These are phyloP conservation scores for Dryas iulia DNA, from an alignment of 1,140 invertebrate species.

Conservation along the genomic window DNA sequence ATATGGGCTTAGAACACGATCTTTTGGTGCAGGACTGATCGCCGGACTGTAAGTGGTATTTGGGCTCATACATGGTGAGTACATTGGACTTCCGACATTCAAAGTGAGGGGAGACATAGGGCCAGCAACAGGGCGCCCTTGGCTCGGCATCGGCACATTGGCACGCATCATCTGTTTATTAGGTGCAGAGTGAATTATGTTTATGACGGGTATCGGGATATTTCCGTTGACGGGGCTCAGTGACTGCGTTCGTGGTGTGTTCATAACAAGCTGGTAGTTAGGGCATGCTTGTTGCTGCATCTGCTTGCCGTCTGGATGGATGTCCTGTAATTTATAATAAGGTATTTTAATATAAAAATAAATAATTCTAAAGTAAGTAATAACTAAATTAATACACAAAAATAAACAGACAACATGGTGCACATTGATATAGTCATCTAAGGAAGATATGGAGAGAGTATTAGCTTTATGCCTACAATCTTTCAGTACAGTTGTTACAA, in stretches of 20 bases:
- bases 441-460: constrained; percentile 26
- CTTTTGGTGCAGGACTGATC: constrained; percentile 59
- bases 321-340: constrained; percentile 45
- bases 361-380: not conserved
- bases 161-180: constrained; percentile 45
- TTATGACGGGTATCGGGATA: constrained; percentile 61
- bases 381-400: no score
- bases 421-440: constrained; percentile 32
- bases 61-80: constrained; percentile 62
- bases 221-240: constrained; percentile 35
- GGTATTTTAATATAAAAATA: not conserved
- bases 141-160: constrained; percentile 32
- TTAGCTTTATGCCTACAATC: constrained; percentile 42
- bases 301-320: constrained; percentile 34
- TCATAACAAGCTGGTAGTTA: constrained; percentile 48
- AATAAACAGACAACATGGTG: constrained; percentile 17
- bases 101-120: constrained; percentile 64
- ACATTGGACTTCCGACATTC: constrained; percentile 61
- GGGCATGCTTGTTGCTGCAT: constrained; percentile 36
- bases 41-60: constrained; percentile 59
- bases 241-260: constrained; percentile 36
- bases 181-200: constrained; percentile 49
- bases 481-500: no score
- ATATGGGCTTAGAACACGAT: constrained; percentile 63
- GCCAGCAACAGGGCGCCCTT: constrained; percentile 34